Evolutionary conservation across 1,140 invertebrate species (phyloP), one percentile per base, ranked within the genome.

Genomic region (Drosophila bifasciata): DNA sequence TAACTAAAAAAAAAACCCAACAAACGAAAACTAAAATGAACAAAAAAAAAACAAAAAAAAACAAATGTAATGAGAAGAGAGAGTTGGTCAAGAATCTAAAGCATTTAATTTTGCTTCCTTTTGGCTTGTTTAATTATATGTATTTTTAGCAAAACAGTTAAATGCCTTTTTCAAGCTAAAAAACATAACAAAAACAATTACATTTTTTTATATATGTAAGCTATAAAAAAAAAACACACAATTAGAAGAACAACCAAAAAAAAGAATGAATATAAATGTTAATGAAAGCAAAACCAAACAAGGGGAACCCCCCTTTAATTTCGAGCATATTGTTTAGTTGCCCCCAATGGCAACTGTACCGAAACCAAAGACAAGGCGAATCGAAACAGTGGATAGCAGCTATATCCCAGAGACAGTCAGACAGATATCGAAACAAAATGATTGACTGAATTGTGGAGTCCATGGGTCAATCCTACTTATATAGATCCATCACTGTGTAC

Each of bases 81-180:
- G 46, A 83, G 44, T 57, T 78, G 48, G 79, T n/a, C 61, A 66
- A 56, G 60, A 83, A 83, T 78, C 74, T 55, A 75, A 76, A 68
- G 77, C 75, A 84, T 84, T 75, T 83, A 21, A 76, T 84, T 83
- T 77, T 44, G 79, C 78, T 84, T 83, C 61, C 58, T 74, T 74
- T 59, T 76, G 76, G 79, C 79, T 75, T 84, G 68, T 57, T 59
- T 51, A 45, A 28, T n/a, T n/a, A n/a, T 41, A n/a, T 51, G 17
- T 36, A 72, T 58, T 43, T 43, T 51, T 63, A 52, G 67, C 53
- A 63, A 63, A 68, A 69, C 41, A 69, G 25, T 63, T 58, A 25
- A 25, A 75, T 15, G 58, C 76, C 76, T 63, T 80, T 77, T 67
- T 63, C 39, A 46, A 72, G 43, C 53, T 39, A 51, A 60, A 52